These are phyloP conservation scores for Drosophila littoralis DNA, from an alignment of 1,140 invertebrate genomes.

Conservation along the genomic window DNA sequence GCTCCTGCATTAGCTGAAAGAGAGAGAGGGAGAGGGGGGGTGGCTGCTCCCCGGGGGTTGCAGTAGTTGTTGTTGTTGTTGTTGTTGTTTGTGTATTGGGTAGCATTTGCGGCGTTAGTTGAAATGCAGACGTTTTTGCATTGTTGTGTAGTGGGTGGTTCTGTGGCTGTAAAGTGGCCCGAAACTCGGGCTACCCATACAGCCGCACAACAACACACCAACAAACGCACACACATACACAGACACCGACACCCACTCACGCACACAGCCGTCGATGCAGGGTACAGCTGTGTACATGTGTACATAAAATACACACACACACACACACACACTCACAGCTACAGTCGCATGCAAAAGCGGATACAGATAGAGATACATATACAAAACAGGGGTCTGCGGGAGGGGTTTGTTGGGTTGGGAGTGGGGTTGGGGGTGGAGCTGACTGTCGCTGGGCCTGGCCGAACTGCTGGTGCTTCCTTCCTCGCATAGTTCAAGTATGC, in stretches of 20 bases:
- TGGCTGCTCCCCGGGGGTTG: neutral
- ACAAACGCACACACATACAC: slow-evolving; percentile 40
- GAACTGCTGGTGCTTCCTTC: slow-evolving; percentile 63
- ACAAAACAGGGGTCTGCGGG: slow-evolving; percentile 54
- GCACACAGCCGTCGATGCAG: slow-evolving; percentile 20
- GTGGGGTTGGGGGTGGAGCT: slow-evolving; percentile 4
- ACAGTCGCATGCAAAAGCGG: slow-evolving; percentile 65
- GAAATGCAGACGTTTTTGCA: slow-evolving; percentile 82
- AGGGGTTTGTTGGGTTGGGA: neutral
- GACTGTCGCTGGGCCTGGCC: slow-evolving; percentile 14
- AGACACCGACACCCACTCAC: slow-evolving; percentile 21
- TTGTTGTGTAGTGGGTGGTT: slow-evolving; percentile 69
- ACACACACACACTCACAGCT: slow-evolving; percentile 60
- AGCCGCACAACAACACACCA: slow-evolving; percentile 16
- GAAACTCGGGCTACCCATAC: slow-evolving; percentile 55
- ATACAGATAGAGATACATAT: slow-evolving; percentile 74
- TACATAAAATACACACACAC: slow-evolving; percentile 60
- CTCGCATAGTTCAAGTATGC: slow-evolving; percentile 82
- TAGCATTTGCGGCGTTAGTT: slow-evolving; percentile 66
- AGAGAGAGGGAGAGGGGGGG: slow-evolving; percentile 3
- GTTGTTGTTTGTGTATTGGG: slow-evolving; percentile 68
- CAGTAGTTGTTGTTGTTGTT: slow-evolving; percentile 15
- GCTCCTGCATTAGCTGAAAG: slow-evolving; percentile 49
- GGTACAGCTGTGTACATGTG: slow-evolving; percentile 74
- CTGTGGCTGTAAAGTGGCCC: slow-evolving; percentile 80